Base-by-base conservation (phyloP, 2,888 invertebrate species). In the Eupeodes latifasciatus region DNA sequence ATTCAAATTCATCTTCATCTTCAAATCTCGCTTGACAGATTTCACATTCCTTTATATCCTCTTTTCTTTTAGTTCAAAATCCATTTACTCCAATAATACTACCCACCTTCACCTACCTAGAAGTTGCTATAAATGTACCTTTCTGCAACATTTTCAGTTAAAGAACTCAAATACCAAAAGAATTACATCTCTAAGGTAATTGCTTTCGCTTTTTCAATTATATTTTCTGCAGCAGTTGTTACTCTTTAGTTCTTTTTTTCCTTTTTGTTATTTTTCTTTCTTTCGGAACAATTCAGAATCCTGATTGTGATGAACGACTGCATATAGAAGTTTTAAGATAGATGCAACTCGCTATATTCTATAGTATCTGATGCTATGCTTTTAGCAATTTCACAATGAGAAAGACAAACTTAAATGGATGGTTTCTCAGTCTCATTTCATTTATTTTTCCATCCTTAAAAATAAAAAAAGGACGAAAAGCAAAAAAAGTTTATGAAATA, bases 331-430 rank as follows among this genome's bases (percentile, higher is more conserved):
- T 57, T 47, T 27, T 14, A 34, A 59, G 40, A 47, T 57, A 57
- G 27, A 27, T 72, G 27, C 59, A 36, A 59, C 27, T 59, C 12
- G 14, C 59, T 5, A 2, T 12, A 12, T 9, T 27, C 34, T 47
- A 16, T 47, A 16, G 10, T 47, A 40, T 40, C 40, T 40, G 40
- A 40, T 7, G 40, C 40, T 61, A 19, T 27, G 47, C 59, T 47
- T 57, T 47, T 34, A 47, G 57, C 57, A 72, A 59, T 72, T 72
- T 47, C 66, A 59, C 72, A 72, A 72, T 72, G 72, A 55, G 40
- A 59, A 72, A 72, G 57, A 72, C 59, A 59, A 75, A 81, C 72
- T 72, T 72, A 62, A 81, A 81, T 81, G 81, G 81, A 67, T 72
- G 72, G 61, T 57, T 36, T 55, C 27, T 16, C 34, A 51, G 7